phyloP scores from a whole-genome alignment of 2,888 invertebrate species.

The Acrobasis repandana region DNA sequence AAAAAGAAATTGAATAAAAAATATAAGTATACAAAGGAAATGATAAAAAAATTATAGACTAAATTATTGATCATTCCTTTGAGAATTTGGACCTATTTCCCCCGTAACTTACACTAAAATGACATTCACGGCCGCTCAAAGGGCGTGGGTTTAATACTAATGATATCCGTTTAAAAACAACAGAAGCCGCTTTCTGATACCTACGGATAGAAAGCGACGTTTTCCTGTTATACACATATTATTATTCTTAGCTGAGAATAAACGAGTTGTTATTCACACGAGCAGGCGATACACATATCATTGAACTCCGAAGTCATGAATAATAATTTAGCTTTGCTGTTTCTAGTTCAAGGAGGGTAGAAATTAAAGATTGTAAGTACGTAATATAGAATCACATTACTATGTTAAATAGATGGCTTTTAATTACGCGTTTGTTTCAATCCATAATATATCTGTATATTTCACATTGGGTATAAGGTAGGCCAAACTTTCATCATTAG shows the following conservation, averaged over 20 bases:
- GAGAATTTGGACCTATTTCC: background rate
- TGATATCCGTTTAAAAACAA: conserved; percentile 8
- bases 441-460: too few relatives aligned
- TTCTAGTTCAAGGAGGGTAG: conserved; percentile 47
- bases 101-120: background rate
- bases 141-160: background rate
- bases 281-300: conserved; percentile 20
- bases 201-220: conserved; percentile 4
- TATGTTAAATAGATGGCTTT: background rate
- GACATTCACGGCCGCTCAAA: background rate
- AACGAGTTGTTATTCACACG: conserved; percentile 13
- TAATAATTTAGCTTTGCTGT: conserved; percentile 39
- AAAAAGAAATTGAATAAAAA: too few relatives aligned
- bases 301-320: conserved; percentile 25
- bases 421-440: background rate
- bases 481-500: too few relatives aligned
- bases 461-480: too few relatives aligned
- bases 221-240: conserved; percentile 18
- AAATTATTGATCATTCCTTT: too few relatives aligned
- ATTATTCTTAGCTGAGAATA: conserved; percentile 16
- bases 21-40: too few relatives aligned
- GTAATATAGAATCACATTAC: background rate
- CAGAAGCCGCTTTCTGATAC: conserved; percentile 4
- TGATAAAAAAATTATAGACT: too few relatives aligned
- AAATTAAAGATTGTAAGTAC: conserved; percentile 28